These are phyloP conservation scores for Shinisaurus crocodilurus DNA, from an alignment of 2,113 vertebrate species.

Conservation along the genomic window DNA sequence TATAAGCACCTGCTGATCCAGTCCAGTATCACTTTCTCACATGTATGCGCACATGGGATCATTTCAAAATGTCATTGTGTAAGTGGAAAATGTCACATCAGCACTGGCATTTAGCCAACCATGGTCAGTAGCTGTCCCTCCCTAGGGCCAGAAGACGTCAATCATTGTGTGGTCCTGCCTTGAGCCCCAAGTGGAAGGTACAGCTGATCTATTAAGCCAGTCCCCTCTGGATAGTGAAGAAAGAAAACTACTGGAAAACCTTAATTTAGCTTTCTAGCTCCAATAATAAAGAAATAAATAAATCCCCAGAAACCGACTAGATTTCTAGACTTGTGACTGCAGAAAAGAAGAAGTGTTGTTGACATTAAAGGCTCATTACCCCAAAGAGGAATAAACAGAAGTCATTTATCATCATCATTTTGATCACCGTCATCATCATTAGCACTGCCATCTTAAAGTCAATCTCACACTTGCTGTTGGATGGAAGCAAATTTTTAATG, in stretches of 20 bases:
- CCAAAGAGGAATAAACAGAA: slow-evolving; percentile 23
- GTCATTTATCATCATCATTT: slow-evolving; percentile 26
- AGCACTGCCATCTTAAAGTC: not conserved
- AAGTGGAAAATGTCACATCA: not conserved
- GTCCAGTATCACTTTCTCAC: not conserved
- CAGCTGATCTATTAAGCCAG: not conserved
- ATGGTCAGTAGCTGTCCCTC: not conserved
- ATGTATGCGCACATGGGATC: not conserved
- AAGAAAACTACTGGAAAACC: not conserved
- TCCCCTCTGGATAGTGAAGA: not conserved
- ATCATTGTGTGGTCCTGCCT: not conserved
- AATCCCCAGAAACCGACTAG: slow-evolving; percentile 2
- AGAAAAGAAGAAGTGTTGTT: slow-evolving; percentile 15
- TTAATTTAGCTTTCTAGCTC: not conserved
- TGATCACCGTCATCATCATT: slow-evolving; percentile 16
- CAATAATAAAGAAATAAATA: not conserved
- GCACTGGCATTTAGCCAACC: not conserved
- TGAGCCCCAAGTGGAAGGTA: not conserved
- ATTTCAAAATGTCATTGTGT: not conserved
- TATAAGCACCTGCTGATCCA: no score
- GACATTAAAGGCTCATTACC: slow-evolving; percentile 36
- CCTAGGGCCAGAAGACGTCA: not conserved
- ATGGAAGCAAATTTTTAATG: slow-evolving; percentile 19
- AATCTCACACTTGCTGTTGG: slow-evolving; percentile 4
- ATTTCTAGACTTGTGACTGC: slow-evolving; percentile 5